Evolutionary conservation across 2,113 vertebrate genomes (phyloP), one percentile per base, ranked within the genome.

Genomic region (Hemicordylus capensis): DNA sequence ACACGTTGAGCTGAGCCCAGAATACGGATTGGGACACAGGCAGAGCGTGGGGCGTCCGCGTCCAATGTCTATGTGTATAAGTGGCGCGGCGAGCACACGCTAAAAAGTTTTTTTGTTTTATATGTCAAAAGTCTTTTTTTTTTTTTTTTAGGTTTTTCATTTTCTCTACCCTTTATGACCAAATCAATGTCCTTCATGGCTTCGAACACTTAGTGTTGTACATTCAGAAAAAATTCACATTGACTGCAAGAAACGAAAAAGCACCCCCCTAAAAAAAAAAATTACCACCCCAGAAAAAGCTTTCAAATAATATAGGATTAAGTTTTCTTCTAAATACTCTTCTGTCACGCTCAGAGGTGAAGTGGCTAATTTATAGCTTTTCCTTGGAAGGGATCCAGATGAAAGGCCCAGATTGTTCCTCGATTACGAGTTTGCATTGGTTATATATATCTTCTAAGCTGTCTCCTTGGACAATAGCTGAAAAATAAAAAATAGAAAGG

Each of bases 361-460:
- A 90, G 94, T 91, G 93, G 94, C 93, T 95, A 96, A 97, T 96
- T 98, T 98, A 99, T 98, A 99, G 97, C 95, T 99, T 99, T 93
- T 99, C 98, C 96, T 99, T 99, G 73, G 98, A 99, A 91, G 98
- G 98, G 96, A 99, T 98, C 98, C 98, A 99, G 97, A 99, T 99
- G 96, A 97, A 99, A 92, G 98, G 98, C 96, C 98, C 98, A 94
- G 98, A 99, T 90, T 99, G 98, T 96, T 99, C 98, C 96, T 99
- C 98, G 95, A 99, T 99, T 93, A 98, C 98, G 95, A 98, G 96
- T 97, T 99, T 99, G 97, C 98, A 99, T 94, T 98, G 97, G 95
- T 97, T 98, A 97, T 99, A 99, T 97, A 99, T 98, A 94, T 99
- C 98, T 97, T 99, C 98, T 97, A 99, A 96, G 91, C 97, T 99